Conservation (phyloP, 2,888 invertebrate species). For the Dastarcus helophoroides region DNA sequence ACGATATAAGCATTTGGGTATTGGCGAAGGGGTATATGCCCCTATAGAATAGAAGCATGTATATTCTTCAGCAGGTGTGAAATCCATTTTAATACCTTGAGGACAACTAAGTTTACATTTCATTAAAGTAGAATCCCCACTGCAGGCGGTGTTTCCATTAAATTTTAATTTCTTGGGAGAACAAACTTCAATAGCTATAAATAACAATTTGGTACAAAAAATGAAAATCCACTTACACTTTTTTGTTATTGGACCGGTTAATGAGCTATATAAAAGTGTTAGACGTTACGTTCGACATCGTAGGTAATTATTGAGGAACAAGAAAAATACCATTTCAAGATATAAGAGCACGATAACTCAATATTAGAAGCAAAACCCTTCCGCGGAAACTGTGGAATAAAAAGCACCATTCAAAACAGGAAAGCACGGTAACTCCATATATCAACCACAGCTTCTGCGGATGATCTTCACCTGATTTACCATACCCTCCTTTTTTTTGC, state of each 20-base stretch:
- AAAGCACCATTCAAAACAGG: no score
- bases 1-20: slow-evolving; percentile 64
- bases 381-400: no score
- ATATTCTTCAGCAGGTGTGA: slow-evolving; percentile 49
- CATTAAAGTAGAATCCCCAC: slow-evolving; percentile 46
- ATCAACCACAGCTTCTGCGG: no score
- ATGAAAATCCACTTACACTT: not conserved
- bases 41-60: slow-evolving; percentile 56
- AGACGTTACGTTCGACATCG: no score
- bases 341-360: no score
- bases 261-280: no score
- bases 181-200: slow-evolving; percentile 48
- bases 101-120: slow-evolving; percentile 59
- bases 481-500: no score
- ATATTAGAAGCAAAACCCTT: no score
- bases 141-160: slow-evolving; percentile 67
- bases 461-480: no score
- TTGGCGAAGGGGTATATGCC: slow-evolving; percentile 51
- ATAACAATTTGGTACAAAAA: slow-evolving; percentile 8
- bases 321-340: slow-evolving; percentile 1
- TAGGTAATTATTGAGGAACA: no score
- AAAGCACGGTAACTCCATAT: no score
- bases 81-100: slow-evolving; percentile 48
- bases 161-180: slow-evolving; percentile 52
- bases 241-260: no score